Base-by-base conservation (phyloP, 1,140 invertebrate genomes). In the Cydia fagiglandana region DNA sequence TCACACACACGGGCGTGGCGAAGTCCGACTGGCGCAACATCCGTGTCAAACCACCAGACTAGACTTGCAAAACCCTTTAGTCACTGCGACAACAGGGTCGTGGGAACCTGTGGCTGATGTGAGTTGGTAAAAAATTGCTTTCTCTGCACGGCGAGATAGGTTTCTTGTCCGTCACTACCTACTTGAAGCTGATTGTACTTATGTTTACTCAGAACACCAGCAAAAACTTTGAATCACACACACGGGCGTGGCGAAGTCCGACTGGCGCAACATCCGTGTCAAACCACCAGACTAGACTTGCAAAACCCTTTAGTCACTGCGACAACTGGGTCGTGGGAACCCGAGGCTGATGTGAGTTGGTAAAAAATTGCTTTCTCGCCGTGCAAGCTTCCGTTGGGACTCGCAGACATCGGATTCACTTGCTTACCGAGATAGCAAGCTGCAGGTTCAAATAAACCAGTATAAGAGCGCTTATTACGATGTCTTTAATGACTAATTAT, bases 291-390 rank as follows among this genome's bases (percentile, higher is more conserved):
- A 41, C 41, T 30, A 50, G 73, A 73, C 73, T 73, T 73, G 47
- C 73, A 28, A 73, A 73, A 73, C 41, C 78, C 75, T 45, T 75
- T 73, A 68, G 20, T 45, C 73, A 70, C 28, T 34, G 66, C 74
- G 73, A 53, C 53, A 79, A 77, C 79, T 80, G 75, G 78, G 81
- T 70, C 88, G 89, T 91, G 89, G 86, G 89, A 90, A 91, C 80
- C 13, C 13, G 41, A 3, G 17, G 45, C 45, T 45, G 68, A 73
- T 73, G 83, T 89, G 86, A 88, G 80, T 86, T 88, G 84, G 80
- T 86, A 91, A 91, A 91, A 91, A 90, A 91, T 88, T 79, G 83
- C 89, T 91, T 88, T 91, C 89, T 86, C 87, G 87, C 81, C 81
- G 81, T 38, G 74, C 78, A 73, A 73, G 89, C 89, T 90, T 87